Evolutionary conservation across 2,113 vertebrate genomes (phyloP).

Genomic region (Murina feae): DNA sequence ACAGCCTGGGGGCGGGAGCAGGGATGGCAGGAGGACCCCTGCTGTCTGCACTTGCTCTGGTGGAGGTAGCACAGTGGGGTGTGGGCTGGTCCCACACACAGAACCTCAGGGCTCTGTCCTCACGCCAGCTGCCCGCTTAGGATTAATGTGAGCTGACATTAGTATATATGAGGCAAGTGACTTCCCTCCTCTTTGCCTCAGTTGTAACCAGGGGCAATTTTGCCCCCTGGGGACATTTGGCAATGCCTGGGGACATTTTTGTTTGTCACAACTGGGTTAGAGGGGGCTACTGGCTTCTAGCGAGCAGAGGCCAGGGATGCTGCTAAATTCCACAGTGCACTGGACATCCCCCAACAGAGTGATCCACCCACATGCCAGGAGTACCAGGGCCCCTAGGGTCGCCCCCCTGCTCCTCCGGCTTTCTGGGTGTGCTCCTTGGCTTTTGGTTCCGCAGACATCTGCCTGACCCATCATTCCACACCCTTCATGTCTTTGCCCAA

Average conservation of each 20-base stretch:
- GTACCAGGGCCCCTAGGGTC: not conserved
- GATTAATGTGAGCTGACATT: not conserved
- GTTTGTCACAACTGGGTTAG: not conserved
- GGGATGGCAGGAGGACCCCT: rapidly evolving
- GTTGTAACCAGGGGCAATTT: not conserved
- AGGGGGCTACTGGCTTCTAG: not conserved
- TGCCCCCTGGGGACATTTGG: not conserved
- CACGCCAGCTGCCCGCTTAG: not conserved
- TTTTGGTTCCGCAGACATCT: not conserved
- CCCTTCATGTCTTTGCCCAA: not conserved
- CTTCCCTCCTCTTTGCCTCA: not conserved
- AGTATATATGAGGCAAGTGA: not conserved
- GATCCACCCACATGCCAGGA: rapidly evolving
- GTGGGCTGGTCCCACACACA: not conserved
- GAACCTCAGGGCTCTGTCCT: too few relatives aligned
- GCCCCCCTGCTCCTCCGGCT: not conserved
- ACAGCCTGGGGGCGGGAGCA: not conserved
- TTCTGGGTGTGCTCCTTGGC: rapidly evolving
- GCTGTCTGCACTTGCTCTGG: not conserved
- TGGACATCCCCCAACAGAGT: not conserved
- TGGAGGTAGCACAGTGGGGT: rapidly evolving
- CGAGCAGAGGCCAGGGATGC: not conserved
- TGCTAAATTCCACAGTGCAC: rapidly evolving
- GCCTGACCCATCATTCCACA: not conserved
- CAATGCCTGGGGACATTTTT: not conserved